Conservation (phyloP, 2,888 invertebrate species). For the Agrotis segetum region DNA sequence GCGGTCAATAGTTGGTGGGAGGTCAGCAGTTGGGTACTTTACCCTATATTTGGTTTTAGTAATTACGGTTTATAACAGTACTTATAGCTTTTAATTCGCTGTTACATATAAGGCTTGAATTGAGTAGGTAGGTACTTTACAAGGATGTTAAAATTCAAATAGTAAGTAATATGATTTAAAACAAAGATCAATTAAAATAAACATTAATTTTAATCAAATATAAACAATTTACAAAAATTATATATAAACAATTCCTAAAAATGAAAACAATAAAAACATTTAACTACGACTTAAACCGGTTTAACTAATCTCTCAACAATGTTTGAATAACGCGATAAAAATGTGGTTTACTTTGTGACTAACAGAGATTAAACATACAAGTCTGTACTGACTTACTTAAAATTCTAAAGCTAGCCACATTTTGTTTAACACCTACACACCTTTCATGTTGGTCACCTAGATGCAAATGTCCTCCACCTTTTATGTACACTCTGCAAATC, state of each 20-base stretch:
- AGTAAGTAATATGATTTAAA: neutral
- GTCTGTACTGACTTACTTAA: slow-evolving; percentile 44
- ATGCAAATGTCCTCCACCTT: slow-evolving; percentile 80
- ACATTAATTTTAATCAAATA: neutral
- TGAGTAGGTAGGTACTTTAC: neutral
- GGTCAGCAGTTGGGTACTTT: too few species aligned
- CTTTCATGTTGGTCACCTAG: slow-evolving; percentile 77
- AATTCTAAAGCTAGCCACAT: slow-evolving; percentile 55
- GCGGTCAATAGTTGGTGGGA: too few species aligned
- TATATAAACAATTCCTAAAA: neutral
- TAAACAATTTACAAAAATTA: neutral
- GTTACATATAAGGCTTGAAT: neutral
- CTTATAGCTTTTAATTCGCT: neutral
- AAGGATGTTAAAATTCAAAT: neutral
- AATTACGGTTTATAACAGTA: neutral
- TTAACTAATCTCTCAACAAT: slow-evolving; percentile 31
- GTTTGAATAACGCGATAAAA: slow-evolving; percentile 50
- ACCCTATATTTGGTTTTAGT: neutral
- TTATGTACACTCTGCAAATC: slow-evolving; percentile 68
- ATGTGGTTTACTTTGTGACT: slow-evolving; percentile 52
- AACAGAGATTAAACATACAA: slow-evolving; percentile 37
- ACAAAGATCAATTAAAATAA: neutral
- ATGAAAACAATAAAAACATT: neutral
- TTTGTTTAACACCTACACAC: slow-evolving; percentile 77
- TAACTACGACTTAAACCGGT: neutral